Conservation (phyloP, 2,888 invertebrate genomes). For the Lapara coniferarum region DNA sequence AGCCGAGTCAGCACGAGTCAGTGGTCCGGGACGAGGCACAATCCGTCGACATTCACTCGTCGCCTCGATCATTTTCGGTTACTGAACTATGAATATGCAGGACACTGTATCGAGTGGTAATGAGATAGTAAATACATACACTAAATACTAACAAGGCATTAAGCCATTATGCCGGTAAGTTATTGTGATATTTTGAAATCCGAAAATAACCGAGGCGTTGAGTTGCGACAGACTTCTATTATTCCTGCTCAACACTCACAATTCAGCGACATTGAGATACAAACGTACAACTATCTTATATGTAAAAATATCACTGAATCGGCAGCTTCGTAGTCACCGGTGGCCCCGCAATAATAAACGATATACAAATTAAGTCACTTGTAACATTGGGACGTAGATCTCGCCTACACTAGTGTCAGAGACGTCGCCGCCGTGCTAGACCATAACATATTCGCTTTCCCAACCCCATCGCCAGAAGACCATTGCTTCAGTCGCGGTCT, state of each 20-base stretch:
- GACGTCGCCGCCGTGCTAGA: background rate
- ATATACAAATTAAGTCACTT: background rate
- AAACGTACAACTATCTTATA: background rate
- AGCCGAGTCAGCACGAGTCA: background rate
- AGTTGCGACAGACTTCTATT: no score
- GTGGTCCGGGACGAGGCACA: background rate
- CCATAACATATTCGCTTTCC: background rate
- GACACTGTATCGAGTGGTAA: no score
- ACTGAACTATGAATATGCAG: no score
- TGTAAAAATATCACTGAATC: background rate
- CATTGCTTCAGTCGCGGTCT: constrained; percentile 35
- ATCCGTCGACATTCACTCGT: background rate
- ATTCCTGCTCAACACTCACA: no score
- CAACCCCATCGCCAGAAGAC: constrained; percentile 4
- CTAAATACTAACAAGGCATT: no score
- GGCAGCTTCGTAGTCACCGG: background rate
- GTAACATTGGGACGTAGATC: background rate
- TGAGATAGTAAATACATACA: no score
- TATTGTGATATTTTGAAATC: no score
- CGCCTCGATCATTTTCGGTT: background rate
- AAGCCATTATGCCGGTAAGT: no score
- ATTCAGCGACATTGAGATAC: no score
- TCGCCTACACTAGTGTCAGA: background rate
- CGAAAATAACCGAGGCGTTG: no score
- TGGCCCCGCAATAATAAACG: background rate